Percentiles rank a stretch among this genome's conserved stretches.
phyloP scores from a whole-genome alignment of 1,140 invertebrate genomes.

The Microvelia longipes region DNA sequence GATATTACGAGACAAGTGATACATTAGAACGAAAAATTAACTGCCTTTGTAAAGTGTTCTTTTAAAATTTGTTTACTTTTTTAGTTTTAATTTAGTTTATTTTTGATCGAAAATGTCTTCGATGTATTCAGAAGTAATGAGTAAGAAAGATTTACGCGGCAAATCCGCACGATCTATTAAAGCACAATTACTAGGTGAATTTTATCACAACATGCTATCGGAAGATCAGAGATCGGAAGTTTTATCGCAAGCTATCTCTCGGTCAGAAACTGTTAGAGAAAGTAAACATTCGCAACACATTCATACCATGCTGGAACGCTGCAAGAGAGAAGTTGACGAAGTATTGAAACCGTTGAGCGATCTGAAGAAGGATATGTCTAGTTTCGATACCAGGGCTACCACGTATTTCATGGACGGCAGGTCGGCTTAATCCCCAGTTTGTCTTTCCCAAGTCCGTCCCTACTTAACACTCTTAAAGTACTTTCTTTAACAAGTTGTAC shows the following conservation, averaged over 20 bases:
- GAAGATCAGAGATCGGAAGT: neutral
- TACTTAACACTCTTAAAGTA: too few species aligned
- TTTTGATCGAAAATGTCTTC: too few species aligned
- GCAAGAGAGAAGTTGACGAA: constrained; percentile 11
- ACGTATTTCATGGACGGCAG: constrained; percentile 4
- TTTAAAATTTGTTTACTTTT: too few species aligned
- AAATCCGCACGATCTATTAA: constrained; percentile 11
- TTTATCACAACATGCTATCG: constrained; percentile 14
- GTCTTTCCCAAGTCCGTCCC: too few species aligned
- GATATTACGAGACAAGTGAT: too few species aligned
- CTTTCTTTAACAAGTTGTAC: too few species aligned
- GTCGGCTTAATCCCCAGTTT: constrained; percentile 2
- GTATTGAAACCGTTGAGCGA: constrained; percentile 10
- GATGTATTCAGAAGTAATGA: neutral
- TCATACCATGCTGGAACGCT: constrained; percentile 6
- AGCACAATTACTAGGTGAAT: constrained; percentile 13
- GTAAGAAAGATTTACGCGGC: neutral
- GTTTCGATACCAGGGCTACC: constrained; percentile 9
- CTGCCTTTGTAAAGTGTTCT: too few species aligned
- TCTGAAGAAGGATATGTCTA: constrained; percentile 5
- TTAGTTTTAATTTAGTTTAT: too few species aligned
- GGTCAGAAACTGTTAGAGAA: neutral
- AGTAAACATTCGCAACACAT: neutral
- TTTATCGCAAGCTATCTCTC: neutral
- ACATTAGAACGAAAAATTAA: too few species aligned